Evolutionary conservation across 2,888 invertebrate species (phyloP).

Genomic region (Crossocerus cetratus): DNA sequence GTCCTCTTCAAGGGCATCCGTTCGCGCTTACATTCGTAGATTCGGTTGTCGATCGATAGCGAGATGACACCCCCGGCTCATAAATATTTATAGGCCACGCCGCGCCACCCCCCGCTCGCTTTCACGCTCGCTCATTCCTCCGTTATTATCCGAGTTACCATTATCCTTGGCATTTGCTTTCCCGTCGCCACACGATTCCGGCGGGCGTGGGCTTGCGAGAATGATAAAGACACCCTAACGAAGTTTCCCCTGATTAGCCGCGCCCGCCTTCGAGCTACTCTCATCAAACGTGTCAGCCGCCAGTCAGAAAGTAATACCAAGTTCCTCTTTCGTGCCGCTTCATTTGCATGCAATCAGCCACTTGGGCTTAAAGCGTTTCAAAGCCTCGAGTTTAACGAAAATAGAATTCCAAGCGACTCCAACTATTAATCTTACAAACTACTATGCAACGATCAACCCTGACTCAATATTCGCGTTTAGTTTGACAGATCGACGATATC

Average conservation of each 20-base stretch:
- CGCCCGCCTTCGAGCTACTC: not conserved
- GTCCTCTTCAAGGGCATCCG: no score
- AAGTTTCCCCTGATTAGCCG: not conserved
- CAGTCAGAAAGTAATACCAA: no score
- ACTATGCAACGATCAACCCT: no score
- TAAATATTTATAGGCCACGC: conserved; percentile 25
- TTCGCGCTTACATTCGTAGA: not conserved
- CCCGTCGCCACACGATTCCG: not conserved
- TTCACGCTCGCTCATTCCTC: conserved; percentile 20
- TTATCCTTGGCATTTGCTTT: not conserved
- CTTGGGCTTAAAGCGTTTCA: no score
- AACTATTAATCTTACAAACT: no score
- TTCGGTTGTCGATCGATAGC: not conserved
- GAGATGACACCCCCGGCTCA: conserved; percentile 4
- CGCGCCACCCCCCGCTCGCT: conserved; percentile 3
- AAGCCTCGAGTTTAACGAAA: no score
- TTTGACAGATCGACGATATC: no score
- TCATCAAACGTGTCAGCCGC: not conserved
- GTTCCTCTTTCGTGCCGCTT: no score
- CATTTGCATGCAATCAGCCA: no score
- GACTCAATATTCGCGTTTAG: no score
- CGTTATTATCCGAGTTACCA: conserved; percentile 13
- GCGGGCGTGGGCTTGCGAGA: not conserved
- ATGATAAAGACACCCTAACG: conserved; percentile 3
- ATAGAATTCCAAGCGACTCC: no score